These are phyloP conservation scores for Eupithecia dodoneata DNA, from an alignment of 2,888 invertebrate genomes.

Conservation along the genomic window DNA sequence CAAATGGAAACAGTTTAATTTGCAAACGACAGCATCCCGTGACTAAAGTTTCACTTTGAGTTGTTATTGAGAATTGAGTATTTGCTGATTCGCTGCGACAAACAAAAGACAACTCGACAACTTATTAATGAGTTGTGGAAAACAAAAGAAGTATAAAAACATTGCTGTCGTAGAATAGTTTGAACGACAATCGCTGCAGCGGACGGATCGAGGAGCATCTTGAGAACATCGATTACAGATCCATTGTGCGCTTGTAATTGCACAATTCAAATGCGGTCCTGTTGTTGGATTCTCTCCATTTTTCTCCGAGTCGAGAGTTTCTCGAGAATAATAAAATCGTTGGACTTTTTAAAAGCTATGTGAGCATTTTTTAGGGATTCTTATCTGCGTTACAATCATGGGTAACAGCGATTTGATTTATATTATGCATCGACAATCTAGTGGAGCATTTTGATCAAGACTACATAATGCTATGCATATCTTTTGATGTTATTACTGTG, in stretches of 20 bases:
- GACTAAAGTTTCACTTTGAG: background rate
- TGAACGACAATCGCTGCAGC: slow-evolving; percentile 35
- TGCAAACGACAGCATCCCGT: slow-evolving; percentile 1
- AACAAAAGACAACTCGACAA: slow-evolving; percentile 3
- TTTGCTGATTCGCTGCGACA: background rate
- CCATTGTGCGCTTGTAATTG: slow-evolving; percentile 42
- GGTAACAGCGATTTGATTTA: background rate
- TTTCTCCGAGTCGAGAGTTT: background rate
- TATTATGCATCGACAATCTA: slow-evolving; percentile 1
- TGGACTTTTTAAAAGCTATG: background rate
- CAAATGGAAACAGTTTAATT: slow-evolving; percentile 9
- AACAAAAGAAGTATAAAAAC: slow-evolving; percentile 1
- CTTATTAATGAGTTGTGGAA: slow-evolving; percentile 8
- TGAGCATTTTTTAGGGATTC: background rate
- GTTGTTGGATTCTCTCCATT: background rate
- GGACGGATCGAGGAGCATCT: slow-evolving; percentile 39
- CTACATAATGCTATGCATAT: background rate
- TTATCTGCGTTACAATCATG: background rate
- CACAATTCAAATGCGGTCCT: slow-evolving; percentile 32
- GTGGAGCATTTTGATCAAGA: background rate
- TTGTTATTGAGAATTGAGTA: background rate
- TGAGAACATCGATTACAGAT: slow-evolving; percentile 40
- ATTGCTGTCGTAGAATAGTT: slow-evolving; percentile 24
- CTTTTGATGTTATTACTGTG: background rate
- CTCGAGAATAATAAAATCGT: background rate